phyloP scores from a whole-genome alignment of 1,140 invertebrate genomes.

The Vanessa atalanta region DNA sequence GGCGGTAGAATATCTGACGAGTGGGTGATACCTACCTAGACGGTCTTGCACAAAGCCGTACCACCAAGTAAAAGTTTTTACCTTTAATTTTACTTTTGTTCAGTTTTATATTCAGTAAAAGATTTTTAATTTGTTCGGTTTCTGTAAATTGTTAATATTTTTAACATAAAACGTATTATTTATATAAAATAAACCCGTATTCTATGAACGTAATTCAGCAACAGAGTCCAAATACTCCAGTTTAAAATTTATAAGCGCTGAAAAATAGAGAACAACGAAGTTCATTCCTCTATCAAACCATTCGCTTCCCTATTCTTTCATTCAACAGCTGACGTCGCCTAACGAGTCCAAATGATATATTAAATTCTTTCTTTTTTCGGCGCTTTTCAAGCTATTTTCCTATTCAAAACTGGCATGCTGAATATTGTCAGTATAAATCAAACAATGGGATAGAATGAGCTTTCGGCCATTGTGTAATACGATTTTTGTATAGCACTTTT shows the following conservation, averaged over 20 bases:
- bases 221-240: background rate
- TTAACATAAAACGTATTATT: background rate
- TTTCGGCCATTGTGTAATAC: slow-evolving; percentile 29
- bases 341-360: slow-evolving; percentile 42
- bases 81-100: too few species aligned
- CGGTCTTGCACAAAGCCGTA: too few species aligned
- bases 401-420: slow-evolving; percentile 35
- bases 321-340: slow-evolving; percentile 39
- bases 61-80: too few species aligned
- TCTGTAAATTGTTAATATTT: too few species aligned
- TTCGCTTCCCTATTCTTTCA: slow-evolving; percentile 28
- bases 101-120: too few species aligned
- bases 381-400: slow-evolving; percentile 34
- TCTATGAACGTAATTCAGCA: background rate
- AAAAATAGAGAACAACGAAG: slow-evolving; percentile 16
- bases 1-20: too few species aligned
- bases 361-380: slow-evolving; percentile 38
- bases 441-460: slow-evolving; percentile 34
- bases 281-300: slow-evolving; percentile 31
- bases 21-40: too few species aligned
- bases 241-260: slow-evolving; percentile 12
- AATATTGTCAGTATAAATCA: slow-evolving; percentile 40
- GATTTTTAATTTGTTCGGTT: too few species aligned
- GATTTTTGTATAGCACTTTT: slow-evolving; percentile 18
- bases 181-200: background rate